Conservation (phyloP, 2,888 invertebrate genomes). For the Drosophila recens region DNA sequence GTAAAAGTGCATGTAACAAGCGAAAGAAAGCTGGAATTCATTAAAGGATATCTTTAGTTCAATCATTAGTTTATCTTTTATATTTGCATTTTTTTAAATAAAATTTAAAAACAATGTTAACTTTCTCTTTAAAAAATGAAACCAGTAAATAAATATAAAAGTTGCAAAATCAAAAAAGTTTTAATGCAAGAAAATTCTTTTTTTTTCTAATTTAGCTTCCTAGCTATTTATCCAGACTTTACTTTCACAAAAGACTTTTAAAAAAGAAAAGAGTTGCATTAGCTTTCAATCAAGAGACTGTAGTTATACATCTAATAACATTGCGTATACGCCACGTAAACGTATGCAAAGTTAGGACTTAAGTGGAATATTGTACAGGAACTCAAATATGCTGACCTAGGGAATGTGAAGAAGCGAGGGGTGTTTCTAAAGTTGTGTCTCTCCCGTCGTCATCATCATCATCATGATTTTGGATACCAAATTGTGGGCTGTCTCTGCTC, state of each 20-base stretch:
- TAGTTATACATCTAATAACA: slow-evolving; percentile 15
- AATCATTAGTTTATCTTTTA: not conserved
- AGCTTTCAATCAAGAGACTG: not conserved
- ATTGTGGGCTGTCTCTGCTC: slow-evolving; percentile 25
- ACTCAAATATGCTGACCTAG: not conserved
- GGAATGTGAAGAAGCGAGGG: not conserved
- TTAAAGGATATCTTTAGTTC: not conserved
- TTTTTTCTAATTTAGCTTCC: not conserved
- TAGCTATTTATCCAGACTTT: too few relatives aligned
- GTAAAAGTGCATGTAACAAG: too few relatives aligned
- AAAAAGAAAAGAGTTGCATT: slow-evolving; percentile 2
- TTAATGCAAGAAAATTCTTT: not conserved
- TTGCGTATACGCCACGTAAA: slow-evolving; percentile 35
- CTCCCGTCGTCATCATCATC: slow-evolving; percentile 55
- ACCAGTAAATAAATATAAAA: not conserved
- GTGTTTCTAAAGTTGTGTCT: slow-evolving; percentile 1
- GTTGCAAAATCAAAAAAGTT: not conserved
- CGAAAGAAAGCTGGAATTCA: too few relatives aligned
- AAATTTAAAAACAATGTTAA: not conserved
- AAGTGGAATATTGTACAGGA: not conserved
- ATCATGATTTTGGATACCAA: slow-evolving; percentile 49
- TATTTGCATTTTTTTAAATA: not conserved
- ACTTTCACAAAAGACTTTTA: too few relatives aligned
- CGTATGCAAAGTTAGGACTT: slow-evolving; percentile 17
- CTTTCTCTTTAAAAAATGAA: too few relatives aligned